These are phyloP conservation scores for Cylindroiulus punctatus DNA, from an alignment of 2,888 invertebrate species.

Conservation along the genomic window DNA sequence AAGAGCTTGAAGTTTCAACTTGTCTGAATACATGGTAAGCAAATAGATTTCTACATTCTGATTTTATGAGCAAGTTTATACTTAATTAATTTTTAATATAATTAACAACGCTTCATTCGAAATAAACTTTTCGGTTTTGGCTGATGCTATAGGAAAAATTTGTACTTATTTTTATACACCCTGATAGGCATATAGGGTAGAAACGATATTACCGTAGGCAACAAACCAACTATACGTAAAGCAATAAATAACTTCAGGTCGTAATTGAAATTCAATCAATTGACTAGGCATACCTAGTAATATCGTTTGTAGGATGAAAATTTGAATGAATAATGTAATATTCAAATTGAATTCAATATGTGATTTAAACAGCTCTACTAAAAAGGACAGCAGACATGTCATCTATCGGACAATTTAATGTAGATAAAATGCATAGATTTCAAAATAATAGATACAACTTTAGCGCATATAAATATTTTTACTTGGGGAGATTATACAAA, in stretches of 20 bases:
- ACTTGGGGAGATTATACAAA: background rate
- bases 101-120: background rate
- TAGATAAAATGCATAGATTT: constrained; percentile 24
- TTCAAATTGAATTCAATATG: no score
- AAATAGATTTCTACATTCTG: background rate
- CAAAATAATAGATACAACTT: constrained; percentile 16
- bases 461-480: background rate
- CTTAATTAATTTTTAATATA: background rate
- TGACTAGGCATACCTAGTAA: background rate
- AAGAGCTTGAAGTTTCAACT: background rate
- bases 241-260: background rate
- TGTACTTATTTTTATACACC: constrained; percentile 7
- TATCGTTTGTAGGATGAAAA: background rate
- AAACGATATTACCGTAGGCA: background rate
- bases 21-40: background rate
- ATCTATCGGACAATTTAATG: background rate
- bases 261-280: background rate
- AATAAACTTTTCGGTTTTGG: background rate
- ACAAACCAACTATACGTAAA: constrained; percentile 19
- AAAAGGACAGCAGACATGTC: background rate
- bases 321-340: background rate
- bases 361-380: background rate
- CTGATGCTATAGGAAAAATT: background rate
- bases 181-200: background rate
- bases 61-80: background rate